phyloP scores from a whole-genome alignment of 2,113 vertebrate species.

The Chionis minor region DNA sequence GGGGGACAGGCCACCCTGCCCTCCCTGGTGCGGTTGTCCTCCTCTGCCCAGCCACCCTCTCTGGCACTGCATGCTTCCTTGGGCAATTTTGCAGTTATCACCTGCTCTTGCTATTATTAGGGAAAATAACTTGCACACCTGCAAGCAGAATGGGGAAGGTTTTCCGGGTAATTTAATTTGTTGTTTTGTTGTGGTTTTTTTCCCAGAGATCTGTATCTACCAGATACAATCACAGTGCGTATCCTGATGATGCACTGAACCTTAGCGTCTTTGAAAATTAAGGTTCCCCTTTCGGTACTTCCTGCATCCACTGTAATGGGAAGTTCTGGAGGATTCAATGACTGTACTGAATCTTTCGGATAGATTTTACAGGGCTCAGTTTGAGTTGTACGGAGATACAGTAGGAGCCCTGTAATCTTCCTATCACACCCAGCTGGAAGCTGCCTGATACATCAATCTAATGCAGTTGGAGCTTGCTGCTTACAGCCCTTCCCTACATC shows the following conservation, averaged over 20 bases:
- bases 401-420: constrained; percentile 52
- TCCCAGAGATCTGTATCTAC: not conserved
- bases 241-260: not conserved
- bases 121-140: not conserved
- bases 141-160: not conserved
- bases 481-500: not conserved
- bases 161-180: not conserved
- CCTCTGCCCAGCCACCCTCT: not conserved
- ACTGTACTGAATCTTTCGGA: not conserved
- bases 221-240: not conserved
- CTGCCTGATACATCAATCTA: constrained; percentile 36
- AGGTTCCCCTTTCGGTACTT: not conserved
- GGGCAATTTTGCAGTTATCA: not conserved
- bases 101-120: not conserved
- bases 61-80: not conserved
- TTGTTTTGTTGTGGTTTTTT: not conserved
- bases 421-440: constrained; percentile 57
- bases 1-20: not conserved
- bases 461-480: constrained; percentile 26
- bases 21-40: not conserved
- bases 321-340: not conserved
- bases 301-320: not conserved
- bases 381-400: not conserved
- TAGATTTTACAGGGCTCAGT: not conserved
- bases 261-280: not conserved